Conservation (phyloP, 2,888 invertebrate species). For the Sminthurinus aureus region DNA sequence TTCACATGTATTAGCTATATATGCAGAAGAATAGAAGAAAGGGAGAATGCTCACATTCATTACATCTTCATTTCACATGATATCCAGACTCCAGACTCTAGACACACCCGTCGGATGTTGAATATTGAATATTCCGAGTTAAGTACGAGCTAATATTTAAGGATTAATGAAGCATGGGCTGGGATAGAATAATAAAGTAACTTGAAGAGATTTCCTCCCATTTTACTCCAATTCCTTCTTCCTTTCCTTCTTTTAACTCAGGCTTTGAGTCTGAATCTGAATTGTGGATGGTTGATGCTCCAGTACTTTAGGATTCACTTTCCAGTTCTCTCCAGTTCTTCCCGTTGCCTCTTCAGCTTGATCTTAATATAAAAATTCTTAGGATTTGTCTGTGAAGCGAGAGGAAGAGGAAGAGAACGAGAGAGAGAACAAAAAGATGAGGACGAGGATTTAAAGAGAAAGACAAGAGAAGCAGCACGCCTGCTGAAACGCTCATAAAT, state of each 20-base stretch:
- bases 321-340: too few relatives aligned
- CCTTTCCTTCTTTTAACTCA: slow-evolving; percentile 17
- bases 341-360: slow-evolving; percentile 22
- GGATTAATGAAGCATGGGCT: slow-evolving; percentile 58
- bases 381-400: slow-evolving; percentile 30
- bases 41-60: too few relatives aligned
- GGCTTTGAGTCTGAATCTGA: neutral
- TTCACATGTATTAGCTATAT: too few relatives aligned
- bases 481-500: slow-evolving; percentile 46
- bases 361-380: slow-evolving; percentile 56
- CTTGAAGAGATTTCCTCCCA: slow-evolving; percentile 6
- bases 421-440: slow-evolving; percentile 10
- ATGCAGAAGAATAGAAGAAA: too few relatives aligned
- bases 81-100: too few relatives aligned
- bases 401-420: slow-evolving; percentile 4
- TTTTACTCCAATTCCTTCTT: neutral
- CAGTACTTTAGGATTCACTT: neutral
- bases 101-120: neutral
- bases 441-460: too few relatives aligned
- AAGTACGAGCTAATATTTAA: slow-evolving; percentile 56
- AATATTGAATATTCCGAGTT: slow-evolving; percentile 35
- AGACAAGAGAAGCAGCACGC: slow-evolving; percentile 31
- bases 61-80: too few relatives aligned
- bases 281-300: too few relatives aligned
- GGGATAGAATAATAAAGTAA: slow-evolving; percentile 34